Evolutionary conservation across 2,888 invertebrate species (phyloP).

Genomic region (Leptura quadrifasciata): DNA sequence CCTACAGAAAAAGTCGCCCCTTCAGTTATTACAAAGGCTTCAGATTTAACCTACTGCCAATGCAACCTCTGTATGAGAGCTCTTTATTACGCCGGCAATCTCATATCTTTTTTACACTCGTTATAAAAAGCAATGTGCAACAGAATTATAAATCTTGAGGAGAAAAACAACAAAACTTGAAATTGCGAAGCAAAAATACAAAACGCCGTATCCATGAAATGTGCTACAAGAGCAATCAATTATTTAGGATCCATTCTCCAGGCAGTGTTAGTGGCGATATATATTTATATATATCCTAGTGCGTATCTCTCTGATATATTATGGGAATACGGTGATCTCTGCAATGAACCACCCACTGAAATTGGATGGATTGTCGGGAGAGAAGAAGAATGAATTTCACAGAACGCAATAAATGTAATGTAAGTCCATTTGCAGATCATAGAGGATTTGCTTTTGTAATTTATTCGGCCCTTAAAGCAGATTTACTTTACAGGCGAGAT

Average conservation of each 20-base stretch:
- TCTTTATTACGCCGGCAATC: conserved; percentile 29
- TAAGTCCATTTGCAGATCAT: conserved; percentile 30
- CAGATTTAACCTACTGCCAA: conserved; percentile 16
- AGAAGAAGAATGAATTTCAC: conserved; percentile 30
- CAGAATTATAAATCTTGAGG: conserved; percentile 58
- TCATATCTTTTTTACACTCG: conserved; percentile 37
- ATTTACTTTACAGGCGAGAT: neutral
- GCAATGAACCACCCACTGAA: conserved; percentile 29
- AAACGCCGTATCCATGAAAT: conserved; percentile 54
- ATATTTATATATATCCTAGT: conserved; percentile 34
- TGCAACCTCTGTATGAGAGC: neutral
- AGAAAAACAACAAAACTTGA: conserved; percentile 54
- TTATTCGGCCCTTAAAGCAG: neutral
- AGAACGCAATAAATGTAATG: conserved; percentile 29
- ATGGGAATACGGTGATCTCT: conserved; percentile 35
- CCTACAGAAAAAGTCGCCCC: neutral
- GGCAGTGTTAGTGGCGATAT: conserved; percentile 54
- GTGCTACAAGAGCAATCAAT: conserved; percentile 62
- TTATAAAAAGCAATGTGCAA: conserved; percentile 58
- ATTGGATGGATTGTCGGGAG: conserved; percentile 35
- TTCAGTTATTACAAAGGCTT: conserved; percentile 10
- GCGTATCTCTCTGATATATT: conserved; percentile 39
- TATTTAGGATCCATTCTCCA: conserved; percentile 62
- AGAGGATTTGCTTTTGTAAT: neutral
- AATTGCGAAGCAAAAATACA: conserved; percentile 57